A percentile compares a stretch with the other conserved stretches of the same genome.
phyloP scores from a whole-genome alignment of 2,888 invertebrate species.

The Lepidocyrtoides sp. region DNA sequence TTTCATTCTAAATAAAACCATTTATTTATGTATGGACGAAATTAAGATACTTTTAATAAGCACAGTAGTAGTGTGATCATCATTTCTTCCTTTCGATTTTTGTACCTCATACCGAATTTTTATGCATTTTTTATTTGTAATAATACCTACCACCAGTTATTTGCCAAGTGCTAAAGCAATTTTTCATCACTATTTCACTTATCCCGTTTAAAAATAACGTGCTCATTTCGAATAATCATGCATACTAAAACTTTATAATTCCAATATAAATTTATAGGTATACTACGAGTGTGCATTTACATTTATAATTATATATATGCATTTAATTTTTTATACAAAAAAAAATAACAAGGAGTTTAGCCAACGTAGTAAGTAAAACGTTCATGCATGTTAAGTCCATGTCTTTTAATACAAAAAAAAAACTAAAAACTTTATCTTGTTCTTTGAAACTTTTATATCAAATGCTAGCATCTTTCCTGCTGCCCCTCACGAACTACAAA shows the following conservation, averaged over 20 bases:
- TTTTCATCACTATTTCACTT: constrained; percentile 73
- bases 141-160: constrained; percentile 4
- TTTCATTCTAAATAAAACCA: constrained; percentile 1
- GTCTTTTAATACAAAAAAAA: constrained; percentile 72
- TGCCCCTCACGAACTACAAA: constrained; percentile 79
- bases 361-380: constrained; percentile 62
- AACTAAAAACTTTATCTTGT: constrained; percentile 70
- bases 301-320: constrained; percentile 76
- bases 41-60: background rate
- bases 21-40: background rate
- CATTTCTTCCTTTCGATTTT: constrained; percentile 33
- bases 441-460: constrained; percentile 76
- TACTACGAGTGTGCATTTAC: constrained; percentile 27
- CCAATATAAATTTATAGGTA: constrained; percentile 2
- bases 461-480: constrained; percentile 82
- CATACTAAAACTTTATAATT: constrained; percentile 4
- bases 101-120: constrained; percentile 12
- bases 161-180: constrained; percentile 71
- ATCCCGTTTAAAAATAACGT: constrained; percentile 61
- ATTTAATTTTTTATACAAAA: constrained; percentile 68
- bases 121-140: background rate
- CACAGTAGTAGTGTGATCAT: too few relatives aligned
- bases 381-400: constrained; percentile 72
- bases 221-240: constrained; percentile 57
- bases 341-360: constrained; percentile 65